phyloP scores from a whole-genome alignment of 2,113 vertebrate genomes.

The Siniperca chuatsi region DNA sequence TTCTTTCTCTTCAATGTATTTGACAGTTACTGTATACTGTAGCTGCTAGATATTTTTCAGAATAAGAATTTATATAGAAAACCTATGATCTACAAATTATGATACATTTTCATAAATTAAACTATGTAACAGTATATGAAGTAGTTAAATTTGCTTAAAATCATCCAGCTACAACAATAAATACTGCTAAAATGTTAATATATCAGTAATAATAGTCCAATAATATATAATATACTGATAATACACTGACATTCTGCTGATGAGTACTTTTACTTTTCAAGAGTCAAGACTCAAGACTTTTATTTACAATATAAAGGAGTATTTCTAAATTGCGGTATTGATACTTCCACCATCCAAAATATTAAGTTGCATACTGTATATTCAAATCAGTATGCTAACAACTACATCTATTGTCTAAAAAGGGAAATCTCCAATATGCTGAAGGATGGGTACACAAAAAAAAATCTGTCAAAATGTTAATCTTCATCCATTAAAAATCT shows the following conservation, averaged over 20 bases:
- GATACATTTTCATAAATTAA: neutral
- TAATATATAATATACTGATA: neutral
- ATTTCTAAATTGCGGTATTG: neutral
- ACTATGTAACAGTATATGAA: neutral
- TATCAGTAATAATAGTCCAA: neutral
- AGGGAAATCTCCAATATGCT: neutral
- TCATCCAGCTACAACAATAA: neutral
- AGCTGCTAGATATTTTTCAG: neutral
- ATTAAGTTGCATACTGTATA: neutral
- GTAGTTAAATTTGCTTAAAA: neutral
- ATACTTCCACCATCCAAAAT: neutral
- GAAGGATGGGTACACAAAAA: neutral
- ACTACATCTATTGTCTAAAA: neutral
- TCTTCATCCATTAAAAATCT: conserved; percentile 53
- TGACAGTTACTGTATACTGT: neutral
- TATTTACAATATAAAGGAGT: neutral
- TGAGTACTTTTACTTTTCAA: neutral
- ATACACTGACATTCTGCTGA: neutral
- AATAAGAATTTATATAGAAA: neutral
- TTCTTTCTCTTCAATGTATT: neutral
- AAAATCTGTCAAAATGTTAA: conserved; percentile 42
- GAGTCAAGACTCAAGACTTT: neutral
- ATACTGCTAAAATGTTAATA: neutral
- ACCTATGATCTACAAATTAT: neutral
- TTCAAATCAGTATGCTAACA: neutral